A percentile compares a stretch with the other conserved stretches of the same genome.
Evolutionary conservation across 2,113 vertebrate genomes (phyloP).

Genomic region (Cephalopholis sonnerati): DNA sequence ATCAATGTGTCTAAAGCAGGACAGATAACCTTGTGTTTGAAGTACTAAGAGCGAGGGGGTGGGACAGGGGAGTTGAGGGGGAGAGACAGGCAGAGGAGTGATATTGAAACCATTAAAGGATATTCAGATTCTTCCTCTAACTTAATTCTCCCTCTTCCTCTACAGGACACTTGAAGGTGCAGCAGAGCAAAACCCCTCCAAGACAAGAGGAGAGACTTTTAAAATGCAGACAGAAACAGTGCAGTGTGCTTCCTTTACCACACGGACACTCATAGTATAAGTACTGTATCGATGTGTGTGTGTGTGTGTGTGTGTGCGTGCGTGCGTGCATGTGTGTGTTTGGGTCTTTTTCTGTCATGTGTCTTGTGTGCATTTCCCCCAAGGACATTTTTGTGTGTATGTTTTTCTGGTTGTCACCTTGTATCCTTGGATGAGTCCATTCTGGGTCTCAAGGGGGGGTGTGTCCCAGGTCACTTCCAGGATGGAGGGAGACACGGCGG

Average conservation of each 20-base stretch:
- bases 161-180: conserved; percentile 57
- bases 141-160: conserved; percentile 44
- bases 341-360: background rate
- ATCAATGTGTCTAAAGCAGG: conserved; percentile 78
- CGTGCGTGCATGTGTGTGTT: background rate
- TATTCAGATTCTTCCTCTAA: conserved; percentile 71
- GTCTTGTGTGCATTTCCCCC: background rate
- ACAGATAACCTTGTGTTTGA: conserved; percentile 82
- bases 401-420: conserved; percentile 85
- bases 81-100: conserved; percentile 47
- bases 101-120: conserved; percentile 73
- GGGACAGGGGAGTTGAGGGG: conserved; percentile 37
- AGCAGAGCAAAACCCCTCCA: conserved; percentile 45
- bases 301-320: too few relatives aligned
- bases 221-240: conserved; percentile 16
- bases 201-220: conserved; percentile 32
- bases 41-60: conserved; percentile 61
- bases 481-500: conserved; percentile 88
- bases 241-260: conserved; percentile 7
- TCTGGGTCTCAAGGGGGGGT: conserved; percentile 93
- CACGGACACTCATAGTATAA: background rate
- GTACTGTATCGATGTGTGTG: too few relatives aligned
- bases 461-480: conserved; percentile 95
- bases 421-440: conserved; percentile 97
- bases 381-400: background rate